Evolutionary conservation across 37 sponge, comb jelly and placozoan species (phyloP), one percentile per base, ranked within the genome.

Genomic region (Haliclona indistincta): DNA sequence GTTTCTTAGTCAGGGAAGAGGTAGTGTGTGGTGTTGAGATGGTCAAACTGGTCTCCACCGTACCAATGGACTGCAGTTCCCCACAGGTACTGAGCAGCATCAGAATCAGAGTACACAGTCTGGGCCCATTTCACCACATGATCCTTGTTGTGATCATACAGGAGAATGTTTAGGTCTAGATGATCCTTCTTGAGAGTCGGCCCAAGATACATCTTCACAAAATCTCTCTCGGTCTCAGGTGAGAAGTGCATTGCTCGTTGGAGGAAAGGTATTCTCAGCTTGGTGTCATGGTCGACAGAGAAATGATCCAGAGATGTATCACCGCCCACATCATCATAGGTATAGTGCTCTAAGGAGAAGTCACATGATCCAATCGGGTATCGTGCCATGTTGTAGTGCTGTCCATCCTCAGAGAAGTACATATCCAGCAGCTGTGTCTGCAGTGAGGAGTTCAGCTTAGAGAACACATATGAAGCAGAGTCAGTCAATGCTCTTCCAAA

Each of bases 401-500:
- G 75, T 1, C 93, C 93, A 7, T 78, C 52, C 29, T 92, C 73
- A 35, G 89, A 84, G 78, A 88, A 92, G 67, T 88, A 92, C 80
- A 84, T 76, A 41, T 84, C 54, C 43, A 92, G 69, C 4, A 92
- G 64, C 37, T 73, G 73, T 1, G 72, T 19, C 64, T 84, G 93
- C 33, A 80, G 75, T 15, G 71, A 52, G 34, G 81, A 19, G 67
- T 69, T 80, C 36, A 92, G 81, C 38, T 67, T 71, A 56, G 81
- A 80, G 51, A 85, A 84, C 32, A 88, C 73, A 32, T 53, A 84
- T 19, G 90, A 75, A n/a, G 93, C 86, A 63, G 89, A 74, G n/a
- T 92, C 93, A 1, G 93, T 92, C 75, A 92, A 92, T 11, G 93
- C 93, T n/a, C 93, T 90, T 22, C 93, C 93, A 74, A 92, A 92